A percentile compares a stretch with the other conserved stretches of the same genome.
Conservation (phyloP, 1,140 invertebrate genomes). For the Pseudomyrmex cubaensis region DNA sequence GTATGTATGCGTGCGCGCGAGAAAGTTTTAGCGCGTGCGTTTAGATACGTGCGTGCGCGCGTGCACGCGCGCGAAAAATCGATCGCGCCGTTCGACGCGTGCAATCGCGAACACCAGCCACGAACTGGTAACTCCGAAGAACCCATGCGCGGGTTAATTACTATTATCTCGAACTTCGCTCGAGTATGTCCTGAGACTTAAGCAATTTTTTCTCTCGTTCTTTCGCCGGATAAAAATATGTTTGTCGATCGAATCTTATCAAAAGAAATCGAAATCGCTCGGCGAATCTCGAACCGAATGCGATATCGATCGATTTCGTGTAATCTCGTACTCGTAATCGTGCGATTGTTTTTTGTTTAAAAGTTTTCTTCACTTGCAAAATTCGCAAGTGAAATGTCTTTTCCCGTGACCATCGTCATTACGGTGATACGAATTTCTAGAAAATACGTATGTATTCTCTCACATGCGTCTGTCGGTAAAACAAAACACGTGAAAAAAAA, state of each 20-base stretch:
- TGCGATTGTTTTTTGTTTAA: not conserved
- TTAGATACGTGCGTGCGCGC: conserved; percentile 14
- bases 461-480: not conserved
- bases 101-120: conserved; percentile 56
- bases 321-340: no score
- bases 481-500: not conserved
- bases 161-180: conserved; percentile 40
- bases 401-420: no score
- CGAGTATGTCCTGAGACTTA: not conserved
- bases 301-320: no score
- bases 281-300: no score
- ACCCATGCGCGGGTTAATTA: conserved; percentile 42
- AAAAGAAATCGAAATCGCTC: not conserved
- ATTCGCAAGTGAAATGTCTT: no score
- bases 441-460: not conserved
- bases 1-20: not conserved
- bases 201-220: not conserved
- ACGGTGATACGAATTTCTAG: not conserved
- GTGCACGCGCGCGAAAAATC: conserved; percentile 79
- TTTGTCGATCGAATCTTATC: conserved; percentile 5
- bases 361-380: not conserved
- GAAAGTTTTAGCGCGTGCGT: not conserved
- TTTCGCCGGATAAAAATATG: conserved; percentile 25
- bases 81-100: conserved; percentile 74
- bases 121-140: conserved; percentile 39